Conservation (phyloP, 2,888 invertebrate species). For the Tetheella fluctuosa region DNA sequence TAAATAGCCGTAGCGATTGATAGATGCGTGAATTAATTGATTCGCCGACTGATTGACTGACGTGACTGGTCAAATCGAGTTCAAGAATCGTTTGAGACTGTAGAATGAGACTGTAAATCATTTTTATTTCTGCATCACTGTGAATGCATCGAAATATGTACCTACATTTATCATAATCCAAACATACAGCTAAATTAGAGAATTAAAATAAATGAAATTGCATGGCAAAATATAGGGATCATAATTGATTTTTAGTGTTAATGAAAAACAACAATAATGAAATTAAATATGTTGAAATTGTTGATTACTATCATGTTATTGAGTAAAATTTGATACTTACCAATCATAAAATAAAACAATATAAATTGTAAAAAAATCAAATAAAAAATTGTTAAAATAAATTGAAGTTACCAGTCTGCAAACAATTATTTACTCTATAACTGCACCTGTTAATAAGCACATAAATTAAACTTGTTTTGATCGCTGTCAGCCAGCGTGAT, state of each 20-base stretch:
- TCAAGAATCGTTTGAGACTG: not conserved
- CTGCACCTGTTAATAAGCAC: constrained; percentile 20
- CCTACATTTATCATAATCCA: not conserved
- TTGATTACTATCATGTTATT: no score
- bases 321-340: no score
- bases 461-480: constrained; percentile 28
- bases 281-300: no score
- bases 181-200: no score
- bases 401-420: not conserved
- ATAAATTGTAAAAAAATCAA: no score
- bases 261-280: no score
- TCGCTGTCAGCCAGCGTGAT: constrained; percentile 27
- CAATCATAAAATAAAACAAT: no score
- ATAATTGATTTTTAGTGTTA: no score
- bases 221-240: no score
- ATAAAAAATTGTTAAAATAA: not conserved
- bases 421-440: constrained; percentile 16
- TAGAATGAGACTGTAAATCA: not conserved
- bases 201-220: no score
- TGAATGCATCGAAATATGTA: not conserved
- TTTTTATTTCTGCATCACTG: not conserved
- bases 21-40: constrained; percentile 9
- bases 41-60: constrained; percentile 12
- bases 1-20: constrained; percentile 9
- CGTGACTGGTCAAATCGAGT: constrained; percentile 12